Evolutionary conservation across 1,140 invertebrate genomes (phyloP).

Genomic region (Pseudomyrmex concolor): DNA sequence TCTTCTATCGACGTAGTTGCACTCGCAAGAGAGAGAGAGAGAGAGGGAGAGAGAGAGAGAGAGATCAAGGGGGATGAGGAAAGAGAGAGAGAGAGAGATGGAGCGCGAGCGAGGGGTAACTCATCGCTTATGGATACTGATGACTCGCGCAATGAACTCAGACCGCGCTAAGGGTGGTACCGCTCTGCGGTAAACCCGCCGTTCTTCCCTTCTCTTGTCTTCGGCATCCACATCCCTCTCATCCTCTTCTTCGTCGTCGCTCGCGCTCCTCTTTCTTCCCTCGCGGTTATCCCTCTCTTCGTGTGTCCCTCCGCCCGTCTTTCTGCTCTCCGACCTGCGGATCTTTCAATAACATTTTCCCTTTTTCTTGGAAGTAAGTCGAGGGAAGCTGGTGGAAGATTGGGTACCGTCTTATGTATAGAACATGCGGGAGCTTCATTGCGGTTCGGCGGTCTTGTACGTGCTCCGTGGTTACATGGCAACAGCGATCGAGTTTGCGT

Average conservation of each 20-base stretch:
- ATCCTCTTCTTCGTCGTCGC: conserved; percentile 36
- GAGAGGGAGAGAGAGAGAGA: conserved; percentile 4
- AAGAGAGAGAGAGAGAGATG: conserved; percentile 46
- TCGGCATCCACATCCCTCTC: conserved; percentile 57
- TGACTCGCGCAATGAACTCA: conserved; percentile 85
- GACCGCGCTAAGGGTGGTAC: conserved; percentile 76
- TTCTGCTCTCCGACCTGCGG: conserved; percentile 32
- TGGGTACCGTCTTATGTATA: conserved; percentile 43
- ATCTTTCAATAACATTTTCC: conserved; percentile 83
- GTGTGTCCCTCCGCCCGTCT: conserved; percentile 1
- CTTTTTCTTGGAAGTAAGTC: conserved; percentile 49
- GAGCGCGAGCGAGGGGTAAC: conserved; percentile 78
- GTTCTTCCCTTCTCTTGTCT: conserved; percentile 70
- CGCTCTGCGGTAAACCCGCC: conserved; percentile 72
- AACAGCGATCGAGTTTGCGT: conserved; percentile 35
- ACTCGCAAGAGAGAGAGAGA: conserved; percentile 8
- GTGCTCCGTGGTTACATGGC: conserved; percentile 57
- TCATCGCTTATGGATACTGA: conserved; percentile 86
- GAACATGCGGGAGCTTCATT: conserved; percentile 49
- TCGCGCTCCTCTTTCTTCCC: conserved; percentile 50
- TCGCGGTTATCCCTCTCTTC: conserved; percentile 38
- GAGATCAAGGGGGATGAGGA: conserved; percentile 41
- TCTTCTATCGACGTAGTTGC: conserved; percentile 44
- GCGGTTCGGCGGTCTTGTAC: background rate
- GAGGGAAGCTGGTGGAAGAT: conserved; percentile 28